Evolutionary conservation across 2,797 vertebrate species (phyloP).

Genomic region (Lemur catta): DNA sequence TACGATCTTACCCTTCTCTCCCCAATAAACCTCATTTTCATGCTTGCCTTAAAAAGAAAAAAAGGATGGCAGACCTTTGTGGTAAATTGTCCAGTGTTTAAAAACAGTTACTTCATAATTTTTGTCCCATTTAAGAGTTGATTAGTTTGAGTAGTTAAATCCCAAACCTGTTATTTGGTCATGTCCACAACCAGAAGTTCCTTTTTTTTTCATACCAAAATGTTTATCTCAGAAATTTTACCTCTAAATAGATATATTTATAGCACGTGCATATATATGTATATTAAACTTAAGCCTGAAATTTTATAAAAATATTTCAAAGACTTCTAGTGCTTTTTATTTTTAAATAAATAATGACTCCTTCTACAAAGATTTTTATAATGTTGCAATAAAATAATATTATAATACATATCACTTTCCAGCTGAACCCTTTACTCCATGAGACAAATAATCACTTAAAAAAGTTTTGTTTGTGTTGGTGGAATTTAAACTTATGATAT

Average conservation of each 20-base stretch:
- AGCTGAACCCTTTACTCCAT: background rate
- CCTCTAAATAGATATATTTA: background rate
- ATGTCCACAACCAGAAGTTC: background rate
- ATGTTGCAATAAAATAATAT: slow-evolving; percentile 20
- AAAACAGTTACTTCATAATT: background rate
- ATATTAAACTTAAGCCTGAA: background rate
- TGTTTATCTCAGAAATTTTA: background rate
- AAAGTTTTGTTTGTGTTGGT: slow-evolving; percentile 34
- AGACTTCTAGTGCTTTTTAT: background rate
- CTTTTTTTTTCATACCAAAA: background rate
- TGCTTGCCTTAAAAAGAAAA: no score
- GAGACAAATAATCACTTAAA: background rate
- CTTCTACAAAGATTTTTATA: background rate
- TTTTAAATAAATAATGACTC: slow-evolving; percentile 16
- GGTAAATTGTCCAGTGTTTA: background rate
- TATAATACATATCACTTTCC: background rate
- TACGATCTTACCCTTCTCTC: no score
- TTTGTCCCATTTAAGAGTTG: background rate
- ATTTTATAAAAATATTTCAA: slow-evolving; percentile 4
- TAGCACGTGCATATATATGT: background rate
- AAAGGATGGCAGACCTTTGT: background rate
- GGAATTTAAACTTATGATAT: slow-evolving; percentile 63
- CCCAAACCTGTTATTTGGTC: background rate
- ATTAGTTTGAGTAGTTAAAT: background rate
- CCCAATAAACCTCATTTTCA: no score